Base-by-base conservation (phyloP, 1,140 invertebrate genomes). In the Ruditapes philippinarum region DNA sequence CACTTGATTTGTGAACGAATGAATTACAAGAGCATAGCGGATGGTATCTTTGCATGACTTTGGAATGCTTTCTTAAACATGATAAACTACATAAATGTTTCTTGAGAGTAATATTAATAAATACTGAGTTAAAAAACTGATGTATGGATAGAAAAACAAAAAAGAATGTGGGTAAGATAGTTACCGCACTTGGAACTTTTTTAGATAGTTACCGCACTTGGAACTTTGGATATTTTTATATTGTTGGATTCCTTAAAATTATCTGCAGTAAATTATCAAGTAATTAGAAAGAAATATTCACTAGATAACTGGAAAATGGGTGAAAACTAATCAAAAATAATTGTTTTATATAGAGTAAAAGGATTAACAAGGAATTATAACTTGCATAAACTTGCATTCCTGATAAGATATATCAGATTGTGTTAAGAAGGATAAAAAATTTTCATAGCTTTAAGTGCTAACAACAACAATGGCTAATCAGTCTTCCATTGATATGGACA, bases 401-500 rank as follows among this genome's bases (percentile, higher is more conserved):
- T 65, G 9, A 65, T 65, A 3, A 65, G 25, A 11, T 19, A 65
- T 4, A 65, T 12, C 62, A 65, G 4, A 65, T 65, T 11, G 25
- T 65, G 62, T 65, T 65, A 2, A 65, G 4, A 31, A 4, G 4
- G 62, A 3, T 65, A 7, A 31, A 65, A 65, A 65, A 31, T 11
- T 65, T 65, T 28, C 5, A 65, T 33, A 31, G 62, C 4, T 28
- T 65, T 65, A 65, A 33, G 62, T 65, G 62, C 19, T 36, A 65
- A 65, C 62, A 65, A 65, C 62, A 65, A 65, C 62, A 65, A 65
- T 65, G 62, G 62, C 62, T 65, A 65, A 65, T 65, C 62, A 65
- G 11, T 65, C 62, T 31, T 65, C 62, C 33, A 31, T 65, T 9
- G 62, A 33, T 65, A 65, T 65, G 62, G 62, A 65, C 12, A 31